Evolutionary conservation across 2,797 vertebrate genomes (phyloP), one percentile per base, ranked within the genome.

Genomic region (Pithecia hirsuta): DNA sequence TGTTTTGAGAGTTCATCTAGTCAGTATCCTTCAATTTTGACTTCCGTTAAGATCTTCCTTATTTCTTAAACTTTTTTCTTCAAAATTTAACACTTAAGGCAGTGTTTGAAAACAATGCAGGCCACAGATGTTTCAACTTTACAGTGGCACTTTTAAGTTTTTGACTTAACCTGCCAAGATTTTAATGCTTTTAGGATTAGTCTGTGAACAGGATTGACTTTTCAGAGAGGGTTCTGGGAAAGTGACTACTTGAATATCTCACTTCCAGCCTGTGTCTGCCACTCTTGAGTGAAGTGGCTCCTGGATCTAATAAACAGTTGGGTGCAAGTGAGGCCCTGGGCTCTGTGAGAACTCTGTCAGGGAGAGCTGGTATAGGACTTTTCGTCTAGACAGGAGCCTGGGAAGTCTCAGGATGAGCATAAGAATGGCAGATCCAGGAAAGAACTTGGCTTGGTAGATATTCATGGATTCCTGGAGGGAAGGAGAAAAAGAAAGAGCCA

Each of bases 101-200:
- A 72, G 24, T 90, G 89, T 8, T 52, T 95, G 28, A 88, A 85
- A 80, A 92, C 70, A 55, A 13, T 89, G 76, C 10, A 88, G 70
- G 67, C 14, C 44, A 64, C 50, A 95, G 64, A 93, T 78, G 28
- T 96, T 55, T 87, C 55, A 3, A 95, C 44, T 67, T 96, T 20
- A 39, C 48, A 92, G 59, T 86, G 36, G 30, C 64, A 89, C 70
- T 83, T 90, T 90, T 52, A 81, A 72, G 48, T 14, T 76, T 70
- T 86, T 95, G 24, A 95, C 46, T 50, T 96, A 55, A 55, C 39
- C 84, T 95, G 50, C 41, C 67, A 79, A 89, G 70, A 74, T 95
- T 93, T 89, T 50, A 91, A 39, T 89, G 48, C 94, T 85, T 95
- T 89, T 41, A 11, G 75, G 4, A 59, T 83, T 93, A 90, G 19